Evolutionary conservation across 2,888 invertebrate genomes (phyloP).

Genomic region (Altica lythri): DNA sequence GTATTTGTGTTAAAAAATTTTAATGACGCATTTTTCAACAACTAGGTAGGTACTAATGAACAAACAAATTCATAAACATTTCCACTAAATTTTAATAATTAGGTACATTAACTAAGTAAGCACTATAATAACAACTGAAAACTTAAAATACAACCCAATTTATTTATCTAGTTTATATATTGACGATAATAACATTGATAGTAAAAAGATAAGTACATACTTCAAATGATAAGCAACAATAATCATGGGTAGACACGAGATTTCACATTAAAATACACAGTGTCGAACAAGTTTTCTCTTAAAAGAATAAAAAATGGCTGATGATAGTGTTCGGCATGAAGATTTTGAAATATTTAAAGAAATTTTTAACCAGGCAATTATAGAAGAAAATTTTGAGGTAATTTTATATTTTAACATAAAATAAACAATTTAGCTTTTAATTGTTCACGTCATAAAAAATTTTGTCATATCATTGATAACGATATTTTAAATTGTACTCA

Average conservation of each 20-base stretch:
- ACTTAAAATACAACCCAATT: constrained; percentile 4
- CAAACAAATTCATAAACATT: too few relatives aligned
- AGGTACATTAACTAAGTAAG: too few relatives aligned
- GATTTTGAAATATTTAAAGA: constrained; percentile 45
- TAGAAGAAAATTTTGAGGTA: constrained; percentile 44
- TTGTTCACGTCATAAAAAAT: too few relatives aligned
- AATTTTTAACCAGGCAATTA: constrained; percentile 32
- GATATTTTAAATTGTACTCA: too few relatives aligned
- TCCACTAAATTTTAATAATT: too few relatives aligned
- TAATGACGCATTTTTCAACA: too few relatives aligned
- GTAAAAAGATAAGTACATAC: constrained; percentile 26
- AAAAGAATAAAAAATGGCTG: constrained; percentile 30
- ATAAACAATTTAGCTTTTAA: constrained; percentile 1
- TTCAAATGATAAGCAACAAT: constrained; percentile 9
- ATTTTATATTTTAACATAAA: not conserved
- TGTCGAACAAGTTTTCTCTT: too few relatives aligned
- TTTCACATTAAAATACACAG: constrained; percentile 3
- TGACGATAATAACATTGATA: constrained; percentile 27
- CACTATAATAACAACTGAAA: not conserved
- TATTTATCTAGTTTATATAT: constrained; percentile 13
- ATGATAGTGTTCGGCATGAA: constrained; percentile 22
- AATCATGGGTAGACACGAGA: constrained; percentile 14
- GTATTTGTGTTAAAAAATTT: too few relatives aligned
- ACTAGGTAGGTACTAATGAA: too few relatives aligned
- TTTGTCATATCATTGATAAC: too few relatives aligned